Evolutionary conservation across 2,797 vertebrate genomes (phyloP), one percentile per base, ranked within the genome.

Genomic region (Typhlichthys subterraneus): DNA sequence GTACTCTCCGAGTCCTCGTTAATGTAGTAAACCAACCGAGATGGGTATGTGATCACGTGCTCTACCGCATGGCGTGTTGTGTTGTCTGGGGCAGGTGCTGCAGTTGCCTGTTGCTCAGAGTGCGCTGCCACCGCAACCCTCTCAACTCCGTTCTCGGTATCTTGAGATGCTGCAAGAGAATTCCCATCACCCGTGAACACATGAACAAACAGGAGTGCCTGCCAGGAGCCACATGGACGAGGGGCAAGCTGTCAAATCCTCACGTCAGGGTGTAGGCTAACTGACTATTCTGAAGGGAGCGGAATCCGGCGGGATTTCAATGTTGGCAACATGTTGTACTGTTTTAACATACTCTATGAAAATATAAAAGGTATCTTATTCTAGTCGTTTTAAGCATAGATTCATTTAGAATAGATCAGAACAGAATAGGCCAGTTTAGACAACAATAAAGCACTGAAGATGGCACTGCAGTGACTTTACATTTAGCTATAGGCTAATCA

Each of bases 1-100:
- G 97, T 95, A 65, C 95, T 98, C 91, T 99, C 98, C 0, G 91
- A 93, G 82, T 97, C 95, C 86, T 94, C 95, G 64, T 98, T 97
- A 75, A 97, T 92, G 83, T 97, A 98, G 92, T 98, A 99, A 69
- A 99, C 89, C 71, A 99, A 85, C 87, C 97, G 94, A 53, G 96
- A 98, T 79, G 98, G 98, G 90, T 96, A 93, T 50, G 94, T 92
- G 86, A 98, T 92, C 87, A 94, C 93, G 67, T 90, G 93, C 85
- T 95, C 93, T 76, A 82, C 85, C 82, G 87, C 90, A 88, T 75
- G 92, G 73, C 82, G 88, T 75, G 87, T 91, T 77, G 79, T 92
- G 91, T 91, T 92, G 85, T 91, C 91, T 76, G 85, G 87, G 75
- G 79, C 80, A 69, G 81, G 58, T 83, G 86, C 86, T 85, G 87